Evolutionary conservation across 2,888 invertebrate species (phyloP).

Genomic region (Mythimna impura): DNA sequence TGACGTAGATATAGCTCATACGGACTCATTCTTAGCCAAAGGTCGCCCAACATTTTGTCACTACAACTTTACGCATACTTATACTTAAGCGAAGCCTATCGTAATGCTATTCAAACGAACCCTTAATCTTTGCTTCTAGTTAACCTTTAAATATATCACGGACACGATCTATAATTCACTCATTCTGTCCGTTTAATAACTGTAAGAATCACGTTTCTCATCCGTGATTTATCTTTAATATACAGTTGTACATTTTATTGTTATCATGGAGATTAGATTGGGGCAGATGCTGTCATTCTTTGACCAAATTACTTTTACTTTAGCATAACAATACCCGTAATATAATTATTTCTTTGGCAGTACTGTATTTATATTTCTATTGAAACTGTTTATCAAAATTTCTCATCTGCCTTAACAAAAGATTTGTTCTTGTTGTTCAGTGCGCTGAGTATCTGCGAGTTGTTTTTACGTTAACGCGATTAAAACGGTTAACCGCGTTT

Average conservation of each 20-base stretch:
- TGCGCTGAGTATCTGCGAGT: no score
- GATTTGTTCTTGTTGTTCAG: not conserved
- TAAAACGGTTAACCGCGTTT: no score
- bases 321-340: not conserved
- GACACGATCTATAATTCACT: conserved; percentile 42
- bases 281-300: conserved; percentile 13
- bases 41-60: conserved; percentile 1
- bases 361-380: not conserved
- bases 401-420: conserved; percentile 6
- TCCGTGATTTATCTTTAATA: conserved; percentile 54
- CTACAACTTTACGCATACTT: conserved; percentile 10
- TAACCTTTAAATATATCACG: conserved; percentile 45
- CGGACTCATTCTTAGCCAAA: not conserved
- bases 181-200: conserved; percentile 30
- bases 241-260: conserved; percentile 27
- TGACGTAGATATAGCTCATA: not conserved
- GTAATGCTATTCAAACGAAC: conserved; percentile 26
- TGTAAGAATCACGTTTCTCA: conserved; percentile 55
- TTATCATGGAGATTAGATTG: conserved; percentile 23
- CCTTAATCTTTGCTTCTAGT: conserved; percentile 35
- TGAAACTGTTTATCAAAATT: not conserved
- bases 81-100: conserved; percentile 18
- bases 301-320: conserved; percentile 18
- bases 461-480: no score
- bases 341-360: not conserved